phyloP scores from a whole-genome alignment of 2,113 vertebrate species.

The Phasianus colchicus region DNA sequence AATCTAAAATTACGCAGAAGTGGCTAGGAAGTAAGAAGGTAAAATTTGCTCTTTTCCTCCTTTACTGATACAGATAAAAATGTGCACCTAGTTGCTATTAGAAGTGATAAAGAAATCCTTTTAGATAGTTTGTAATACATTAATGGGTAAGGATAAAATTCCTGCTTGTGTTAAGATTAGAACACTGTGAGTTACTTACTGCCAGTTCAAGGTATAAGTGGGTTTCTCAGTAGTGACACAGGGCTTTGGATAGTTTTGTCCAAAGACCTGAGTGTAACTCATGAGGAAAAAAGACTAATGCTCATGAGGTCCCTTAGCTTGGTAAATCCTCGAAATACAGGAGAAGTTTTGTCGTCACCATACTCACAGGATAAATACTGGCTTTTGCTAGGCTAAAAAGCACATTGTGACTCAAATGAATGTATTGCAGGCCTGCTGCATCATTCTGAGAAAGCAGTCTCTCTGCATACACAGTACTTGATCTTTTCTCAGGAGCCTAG shows the following conservation, averaged over 20 bases:
- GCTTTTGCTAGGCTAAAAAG: neutral
- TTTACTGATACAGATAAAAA: neutral
- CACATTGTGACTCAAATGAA: neutral
- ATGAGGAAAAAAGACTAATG: neutral
- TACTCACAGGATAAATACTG: neutral
- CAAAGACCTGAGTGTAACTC: neutral
- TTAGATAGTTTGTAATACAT: neutral
- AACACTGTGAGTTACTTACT: neutral
- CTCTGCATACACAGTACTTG: neutral
- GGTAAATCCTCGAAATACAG: neutral
- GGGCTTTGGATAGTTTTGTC: neutral
- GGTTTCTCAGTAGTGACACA: neutral
- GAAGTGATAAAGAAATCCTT: neutral
- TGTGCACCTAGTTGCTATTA: neutral
- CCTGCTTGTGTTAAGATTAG: neutral
- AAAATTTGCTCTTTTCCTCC: neutral
- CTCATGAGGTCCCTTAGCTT: neutral
- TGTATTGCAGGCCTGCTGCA: neutral
- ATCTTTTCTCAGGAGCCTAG: neutral
- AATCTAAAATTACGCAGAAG: neutral
- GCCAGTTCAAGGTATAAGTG: neutral
- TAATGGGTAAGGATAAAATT: neutral
- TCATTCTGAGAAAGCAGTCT: neutral
- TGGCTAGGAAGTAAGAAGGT: neutral
- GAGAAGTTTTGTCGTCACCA: neutral